A percentile compares a stretch with the other conserved stretches of the same genome.
Evolutionary conservation across 2,113 vertebrate genomes (phyloP).

Genomic region (Apus apus): DNA sequence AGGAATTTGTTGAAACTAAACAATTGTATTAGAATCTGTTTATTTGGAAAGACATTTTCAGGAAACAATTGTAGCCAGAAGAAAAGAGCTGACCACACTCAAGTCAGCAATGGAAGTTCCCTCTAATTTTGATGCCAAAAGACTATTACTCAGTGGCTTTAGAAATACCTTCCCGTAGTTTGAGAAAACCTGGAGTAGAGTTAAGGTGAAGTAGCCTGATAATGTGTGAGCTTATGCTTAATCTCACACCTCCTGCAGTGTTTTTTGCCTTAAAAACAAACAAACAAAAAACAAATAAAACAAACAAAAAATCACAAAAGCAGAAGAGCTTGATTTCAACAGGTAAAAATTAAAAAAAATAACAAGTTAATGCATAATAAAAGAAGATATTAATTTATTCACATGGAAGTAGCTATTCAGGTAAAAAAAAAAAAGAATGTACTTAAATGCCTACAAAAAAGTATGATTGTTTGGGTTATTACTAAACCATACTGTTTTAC

Average conservation of each 20-base stretch:
- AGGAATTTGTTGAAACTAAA: neutral
- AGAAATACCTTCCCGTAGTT: neutral
- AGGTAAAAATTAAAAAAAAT: neutral
- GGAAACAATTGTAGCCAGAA: neutral
- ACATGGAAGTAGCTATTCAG: neutral
- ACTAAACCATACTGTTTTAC: neutral
- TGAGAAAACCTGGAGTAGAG: neutral
- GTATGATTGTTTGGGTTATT: neutral
- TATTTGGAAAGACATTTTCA: neutral
- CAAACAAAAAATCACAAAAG: neutral
- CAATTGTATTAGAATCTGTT: neutral
- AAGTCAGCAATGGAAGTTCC: neutral
- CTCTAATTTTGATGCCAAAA: neutral
- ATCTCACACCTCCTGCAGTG: neutral
- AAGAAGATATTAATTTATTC: neutral
- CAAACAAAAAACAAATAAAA: too few species aligned
- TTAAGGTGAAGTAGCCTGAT: neutral
- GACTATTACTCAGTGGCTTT: neutral
- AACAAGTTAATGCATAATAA: neutral
- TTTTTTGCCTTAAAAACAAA: neutral
- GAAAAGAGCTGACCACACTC: neutral
- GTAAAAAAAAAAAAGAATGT: neutral
- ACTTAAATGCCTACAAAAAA: neutral
- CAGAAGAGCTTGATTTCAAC: neutral
- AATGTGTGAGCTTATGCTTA: neutral